A percentile compares a stretch with the other conserved stretches of the same genome.
phyloP scores from a whole-genome alignment of 2,888 invertebrate species.

The Agrotis ipsilon region DNA sequence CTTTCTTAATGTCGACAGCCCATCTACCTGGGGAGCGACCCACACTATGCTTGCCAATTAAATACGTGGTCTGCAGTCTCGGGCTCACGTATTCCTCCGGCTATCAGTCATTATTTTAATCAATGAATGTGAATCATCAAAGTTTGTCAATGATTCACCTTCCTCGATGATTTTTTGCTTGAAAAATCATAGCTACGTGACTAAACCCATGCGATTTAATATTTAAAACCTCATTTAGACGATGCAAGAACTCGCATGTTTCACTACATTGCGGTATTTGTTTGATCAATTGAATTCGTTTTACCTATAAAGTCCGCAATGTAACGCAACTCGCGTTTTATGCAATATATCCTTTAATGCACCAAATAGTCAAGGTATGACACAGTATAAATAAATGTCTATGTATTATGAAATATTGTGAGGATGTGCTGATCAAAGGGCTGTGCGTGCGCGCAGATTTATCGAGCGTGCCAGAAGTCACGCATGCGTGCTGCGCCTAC shows the following conservation, averaged over 20 bases:
- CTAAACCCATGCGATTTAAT: conserved; percentile 4
- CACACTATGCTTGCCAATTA: too few species aligned
- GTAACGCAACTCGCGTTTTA: too few species aligned
- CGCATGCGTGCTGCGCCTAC: conserved; percentile 49
- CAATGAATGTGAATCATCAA: neutral
- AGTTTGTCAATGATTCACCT: neutral
- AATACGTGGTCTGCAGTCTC: too few species aligned
- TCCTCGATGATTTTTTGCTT: neutral
- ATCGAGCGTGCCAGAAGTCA: conserved; percentile 61
- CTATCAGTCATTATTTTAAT: too few species aligned
- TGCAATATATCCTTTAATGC: conserved; percentile 11
- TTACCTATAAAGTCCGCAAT: too few species aligned
- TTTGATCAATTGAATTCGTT: too few species aligned
- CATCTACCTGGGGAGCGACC: too few species aligned
- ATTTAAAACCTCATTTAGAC: too few species aligned
- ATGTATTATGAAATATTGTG: conserved; percentile 39
- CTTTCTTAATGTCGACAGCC: too few species aligned
- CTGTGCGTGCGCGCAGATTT: conserved; percentile 48
- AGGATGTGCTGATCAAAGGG: conserved; percentile 53
- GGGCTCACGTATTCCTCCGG: too few species aligned
- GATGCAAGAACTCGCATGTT: too few species aligned
- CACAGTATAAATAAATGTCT: conserved; percentile 21
- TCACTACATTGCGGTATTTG: too few species aligned
- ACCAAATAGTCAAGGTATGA: conserved; percentile 26
- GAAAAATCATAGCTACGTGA: neutral